Conservation (phyloP, 2,888 invertebrate species). For the Galerucella calmariensis region DNA sequence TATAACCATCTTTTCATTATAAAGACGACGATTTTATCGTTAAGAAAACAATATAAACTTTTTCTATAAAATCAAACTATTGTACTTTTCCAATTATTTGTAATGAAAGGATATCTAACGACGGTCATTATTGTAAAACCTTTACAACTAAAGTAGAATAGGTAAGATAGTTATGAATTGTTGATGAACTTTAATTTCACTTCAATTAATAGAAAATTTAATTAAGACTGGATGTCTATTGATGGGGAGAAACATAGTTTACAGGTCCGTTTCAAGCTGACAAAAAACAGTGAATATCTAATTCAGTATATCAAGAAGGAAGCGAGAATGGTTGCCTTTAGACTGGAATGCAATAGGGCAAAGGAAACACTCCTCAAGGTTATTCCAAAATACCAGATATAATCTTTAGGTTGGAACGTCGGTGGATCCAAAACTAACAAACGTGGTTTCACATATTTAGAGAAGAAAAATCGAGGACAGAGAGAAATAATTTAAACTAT, state of each 20-base stretch:
- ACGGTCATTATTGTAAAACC: background rate
- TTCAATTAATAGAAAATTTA: constrained; percentile 15
- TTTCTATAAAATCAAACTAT: background rate
- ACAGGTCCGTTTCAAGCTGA: background rate
- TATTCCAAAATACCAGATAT: too few relatives aligned
- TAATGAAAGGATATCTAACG: constrained; percentile 11
- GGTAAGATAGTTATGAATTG: background rate
- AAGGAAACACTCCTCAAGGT: too few relatives aligned
- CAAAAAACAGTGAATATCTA: background rate
- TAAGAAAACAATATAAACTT: background rate
- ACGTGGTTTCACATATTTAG: too few relatives aligned
- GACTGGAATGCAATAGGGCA: too few relatives aligned
- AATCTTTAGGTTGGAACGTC: too few relatives aligned
- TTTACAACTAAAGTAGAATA: background rate
- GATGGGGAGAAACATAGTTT: background rate
- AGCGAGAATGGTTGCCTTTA: too few relatives aligned
- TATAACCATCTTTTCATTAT: background rate
- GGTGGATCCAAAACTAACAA: too few relatives aligned
- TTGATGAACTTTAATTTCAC: constrained; percentile 7
- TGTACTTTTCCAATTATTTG: background rate
- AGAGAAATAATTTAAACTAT: too few relatives aligned
- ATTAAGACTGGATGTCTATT: background rate
- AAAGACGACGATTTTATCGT: background rate
- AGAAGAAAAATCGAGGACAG: too few relatives aligned
- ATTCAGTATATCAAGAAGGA: too few relatives aligned